Evolutionary conservation across 2,113 vertebrate genomes (phyloP).

Genomic region (Gallinago paraguaiae): DNA sequence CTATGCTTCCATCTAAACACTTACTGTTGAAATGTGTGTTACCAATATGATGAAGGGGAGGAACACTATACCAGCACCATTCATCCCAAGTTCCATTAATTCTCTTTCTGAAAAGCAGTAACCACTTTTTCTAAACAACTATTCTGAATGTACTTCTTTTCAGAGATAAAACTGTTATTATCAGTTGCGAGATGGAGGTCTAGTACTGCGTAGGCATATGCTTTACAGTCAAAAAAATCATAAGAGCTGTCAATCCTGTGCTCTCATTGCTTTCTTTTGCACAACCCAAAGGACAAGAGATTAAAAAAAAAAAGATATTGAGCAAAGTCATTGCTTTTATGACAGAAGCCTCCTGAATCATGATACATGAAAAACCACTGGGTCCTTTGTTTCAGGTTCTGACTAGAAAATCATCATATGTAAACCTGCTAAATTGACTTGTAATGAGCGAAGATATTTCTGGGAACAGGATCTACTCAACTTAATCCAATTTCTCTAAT

Average conservation of each 20-base stretch:
- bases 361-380: neutral
- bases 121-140: neutral
- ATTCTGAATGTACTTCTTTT: neutral
- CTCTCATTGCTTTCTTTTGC: neutral
- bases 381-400: neutral
- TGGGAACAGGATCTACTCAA: slow-evolving; percentile 32
- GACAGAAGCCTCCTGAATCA: neutral
- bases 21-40: neutral
- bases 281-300: neutral
- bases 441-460: slow-evolving; percentile 27
- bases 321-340: neutral
- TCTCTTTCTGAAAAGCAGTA: neutral
- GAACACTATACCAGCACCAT: neutral
- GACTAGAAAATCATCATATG: neutral
- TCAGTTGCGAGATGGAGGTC: neutral
- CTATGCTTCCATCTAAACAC: neutral
- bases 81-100: neutral
- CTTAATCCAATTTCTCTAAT: slow-evolving; percentile 60
- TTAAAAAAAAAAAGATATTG: neutral
- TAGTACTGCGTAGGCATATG: neutral
- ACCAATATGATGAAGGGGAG: too few species aligned
- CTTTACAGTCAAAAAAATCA: neutral
- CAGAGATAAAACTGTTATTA: neutral
- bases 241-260: neutral
- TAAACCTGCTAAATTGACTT: neutral